Percentiles rank a stretch among this genome's conserved stretches.
phyloP scores from a whole-genome alignment of 2,797 vertebrate species.

The Enteromius mattozi region DNA sequence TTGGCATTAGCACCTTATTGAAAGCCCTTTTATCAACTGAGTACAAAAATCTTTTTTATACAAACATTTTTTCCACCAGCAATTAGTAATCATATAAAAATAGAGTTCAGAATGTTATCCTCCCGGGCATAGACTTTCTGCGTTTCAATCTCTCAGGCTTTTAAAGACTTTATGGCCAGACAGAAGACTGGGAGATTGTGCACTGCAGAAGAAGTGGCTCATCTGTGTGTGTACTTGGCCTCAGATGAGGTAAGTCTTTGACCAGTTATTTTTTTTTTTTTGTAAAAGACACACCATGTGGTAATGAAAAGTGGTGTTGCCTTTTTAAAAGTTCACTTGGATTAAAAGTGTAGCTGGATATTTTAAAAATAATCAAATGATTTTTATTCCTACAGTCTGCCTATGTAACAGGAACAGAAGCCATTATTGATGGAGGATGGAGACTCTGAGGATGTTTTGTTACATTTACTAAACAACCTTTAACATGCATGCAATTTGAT shows the following conservation, averaged over 20 bases:
- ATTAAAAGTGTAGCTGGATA: background rate
- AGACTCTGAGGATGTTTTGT: constrained; percentile 78
- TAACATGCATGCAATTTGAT: background rate
- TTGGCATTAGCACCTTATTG: background rate
- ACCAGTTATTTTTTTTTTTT: background rate
- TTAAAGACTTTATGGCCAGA: constrained; percentile 89
- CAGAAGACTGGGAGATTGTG: constrained; percentile 92
- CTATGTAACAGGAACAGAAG: constrained; percentile 90
- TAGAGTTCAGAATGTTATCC: background rate
- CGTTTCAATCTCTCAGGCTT: constrained; percentile 74
- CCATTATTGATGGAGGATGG: constrained; percentile 95
- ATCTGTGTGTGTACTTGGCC: constrained; percentile 93
- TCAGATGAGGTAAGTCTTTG: constrained; percentile 88
- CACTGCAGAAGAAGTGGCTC: constrained; percentile 90
- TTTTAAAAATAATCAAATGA: background rate
- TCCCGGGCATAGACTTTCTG: background rate
- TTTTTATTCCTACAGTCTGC: constrained; percentile 81
- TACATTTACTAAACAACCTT: background rate
- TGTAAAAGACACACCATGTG: background rate
- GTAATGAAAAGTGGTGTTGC: background rate
- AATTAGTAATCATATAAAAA: background rate
- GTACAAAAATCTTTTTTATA: background rate
- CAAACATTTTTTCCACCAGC: background rate
- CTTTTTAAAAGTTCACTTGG: background rate
- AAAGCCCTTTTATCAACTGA: background rate